These are phyloP conservation scores for Liasis olivaceus DNA, from an alignment of 2,797 vertebrate species.

Conservation along the genomic window DNA sequence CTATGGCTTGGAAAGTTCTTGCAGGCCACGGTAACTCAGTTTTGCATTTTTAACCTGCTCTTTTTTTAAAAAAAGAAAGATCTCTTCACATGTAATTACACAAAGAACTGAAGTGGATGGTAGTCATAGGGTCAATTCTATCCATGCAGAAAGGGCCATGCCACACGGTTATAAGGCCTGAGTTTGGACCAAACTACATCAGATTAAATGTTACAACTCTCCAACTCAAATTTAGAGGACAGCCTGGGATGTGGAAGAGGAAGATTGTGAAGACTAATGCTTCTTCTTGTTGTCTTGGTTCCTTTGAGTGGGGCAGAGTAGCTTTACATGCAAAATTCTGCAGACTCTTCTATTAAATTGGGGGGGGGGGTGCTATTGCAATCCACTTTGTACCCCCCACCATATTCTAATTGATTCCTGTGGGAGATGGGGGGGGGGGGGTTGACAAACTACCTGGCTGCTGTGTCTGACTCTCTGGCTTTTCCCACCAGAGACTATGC, in stretches of 20 bases:
- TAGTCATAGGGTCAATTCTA: not conserved
- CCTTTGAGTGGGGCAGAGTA: not conserved
- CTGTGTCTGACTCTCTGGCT: no score
- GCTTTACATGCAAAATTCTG: no score
- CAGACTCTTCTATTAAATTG: no score
- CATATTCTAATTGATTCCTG: no score
- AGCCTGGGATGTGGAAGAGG: constrained; percentile 34
- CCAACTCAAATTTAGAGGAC: not conserved
- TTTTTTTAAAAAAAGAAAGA: not conserved
- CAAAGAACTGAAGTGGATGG: not conserved
- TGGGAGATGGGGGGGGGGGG: no score
- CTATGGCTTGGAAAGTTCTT: not conserved
- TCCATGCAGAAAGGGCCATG: not conserved
- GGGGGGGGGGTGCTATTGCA: no score
- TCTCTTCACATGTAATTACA: not conserved
- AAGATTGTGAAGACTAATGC: not conserved
- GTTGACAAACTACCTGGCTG: no score
- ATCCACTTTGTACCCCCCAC: no score
- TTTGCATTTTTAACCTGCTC: rapidly evolving
- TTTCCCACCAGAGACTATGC: no score
- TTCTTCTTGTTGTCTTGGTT: not conserved
- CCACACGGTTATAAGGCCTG: not conserved
- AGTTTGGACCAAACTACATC: not conserved
- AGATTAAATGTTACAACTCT: not conserved
- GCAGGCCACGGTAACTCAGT: not conserved